Conservation (phyloP, 2,888 invertebrate genomes). For the Pyrrhosoma nymphula region DNA sequence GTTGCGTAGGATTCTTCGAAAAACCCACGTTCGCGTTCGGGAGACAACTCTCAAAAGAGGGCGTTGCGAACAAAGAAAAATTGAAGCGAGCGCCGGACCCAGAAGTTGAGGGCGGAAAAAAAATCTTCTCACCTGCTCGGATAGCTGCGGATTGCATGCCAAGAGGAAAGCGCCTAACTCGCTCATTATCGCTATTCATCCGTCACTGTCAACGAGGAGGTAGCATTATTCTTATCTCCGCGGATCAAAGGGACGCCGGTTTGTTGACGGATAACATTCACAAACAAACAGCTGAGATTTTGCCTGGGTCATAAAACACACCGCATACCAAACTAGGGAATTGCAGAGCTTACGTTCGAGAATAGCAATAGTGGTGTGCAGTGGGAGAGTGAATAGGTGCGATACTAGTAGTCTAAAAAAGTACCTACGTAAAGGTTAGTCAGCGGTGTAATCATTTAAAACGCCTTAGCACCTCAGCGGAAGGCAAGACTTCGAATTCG, state of each 20-base stretch:
- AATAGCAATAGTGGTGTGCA: too few species aligned
- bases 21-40: not conserved
- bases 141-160: not conserved
- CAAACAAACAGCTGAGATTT: not conserved
- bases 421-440: too few species aligned
- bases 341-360: too few species aligned
- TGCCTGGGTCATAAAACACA: not conserved
- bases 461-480: too few species aligned
- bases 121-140: not conserved
- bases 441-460: too few species aligned
- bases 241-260: not conserved
- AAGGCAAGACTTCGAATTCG: too few species aligned
- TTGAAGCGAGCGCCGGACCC: not conserved
- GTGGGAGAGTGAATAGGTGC: too few species aligned
- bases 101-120: not conserved
- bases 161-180: not conserved
- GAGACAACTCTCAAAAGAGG: not conserved
- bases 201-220: slow-evolving; percentile 8
- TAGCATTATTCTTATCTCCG: not conserved
- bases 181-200: slow-evolving; percentile 31
- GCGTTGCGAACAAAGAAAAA: slow-evolving; percentile 25
- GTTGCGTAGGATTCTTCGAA: slow-evolving; percentile 16
- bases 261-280: slow-evolving; percentile 6
- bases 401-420: too few species aligned
- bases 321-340: not conserved